Evolutionary conservation across 2,888 invertebrate genomes (phyloP), one percentile per base, ranked within the genome.

Genomic region (Sarcophaga caerulescens): DNA sequence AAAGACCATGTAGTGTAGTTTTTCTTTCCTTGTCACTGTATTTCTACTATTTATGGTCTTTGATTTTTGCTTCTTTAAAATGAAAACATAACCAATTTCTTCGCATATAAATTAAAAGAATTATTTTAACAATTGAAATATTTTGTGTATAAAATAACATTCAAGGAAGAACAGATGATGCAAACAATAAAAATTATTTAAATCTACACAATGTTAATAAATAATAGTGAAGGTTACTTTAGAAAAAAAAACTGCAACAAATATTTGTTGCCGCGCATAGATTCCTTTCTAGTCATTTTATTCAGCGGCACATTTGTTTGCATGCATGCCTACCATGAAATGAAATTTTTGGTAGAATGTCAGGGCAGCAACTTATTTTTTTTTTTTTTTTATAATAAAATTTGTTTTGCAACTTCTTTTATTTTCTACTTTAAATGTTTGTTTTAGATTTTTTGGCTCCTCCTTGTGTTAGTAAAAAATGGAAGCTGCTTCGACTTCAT

Each of bases 281-380:
- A 71, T 71, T 76, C 45, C 45, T 71, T 68, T 25, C 59, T 73
- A 71, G 23, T 68, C 59, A 17, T 17, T 75, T 11, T 35, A 19
- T 59, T 21, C 65, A 62, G 71, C 52, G 57, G 52, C 59, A 63
- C 25, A 77, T 68, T 70, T 84, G 59, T 59, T 45, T 75, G 35
- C 44, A 57, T 65, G 52, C 25, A 35, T 47, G 68, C 68, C 76
- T 80, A 19, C 10, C 17, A 75, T 68, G 57, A n/a, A 62, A 73
- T 35, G 0, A 35, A 35, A 35, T 35, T 68, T 59, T 44, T 69
- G 14, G 68, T 63, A 77, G 76, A 85, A 85, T 85, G 81, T 85
- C 81, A 81, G 63, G 85, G 75, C 52, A 75, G 78, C 81, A 75
- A 47, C 66, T 71, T 78, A 69, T 66, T 69, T 73, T 52, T 0